Base-by-base conservation (phyloP, 2,113 vertebrate species). In the Hippocampus guttulatus region DNA sequence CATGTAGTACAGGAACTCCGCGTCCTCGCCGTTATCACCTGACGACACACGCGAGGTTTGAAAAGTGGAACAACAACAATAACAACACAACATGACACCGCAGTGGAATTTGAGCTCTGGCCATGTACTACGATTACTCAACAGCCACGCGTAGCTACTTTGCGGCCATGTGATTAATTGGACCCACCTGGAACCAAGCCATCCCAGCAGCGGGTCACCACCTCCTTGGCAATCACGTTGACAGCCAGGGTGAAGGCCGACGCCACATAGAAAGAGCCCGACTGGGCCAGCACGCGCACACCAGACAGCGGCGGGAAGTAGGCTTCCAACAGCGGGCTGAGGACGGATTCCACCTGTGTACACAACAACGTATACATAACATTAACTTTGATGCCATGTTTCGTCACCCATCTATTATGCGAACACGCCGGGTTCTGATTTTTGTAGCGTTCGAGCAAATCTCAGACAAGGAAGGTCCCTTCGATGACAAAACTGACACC, bases 211-310 rank as follows among this genome's bases (percentile, higher is more conserved):
- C 64, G 90, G 80, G 91, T 92, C 82, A 90, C 85, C 72, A 90
- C 78, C 88, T 98, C 95, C 89, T 98, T 98, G 75, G 92, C 95
- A 67, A 98, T 94, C 63, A 99, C 90, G 49, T 93, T 98, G 88
- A 98, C 96, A 77, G 93, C 96, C 77, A 99, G 91, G 61, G 92
- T 97, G 91, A 99, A 98, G 73, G 95, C 94, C 78, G 97, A 95
- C 76, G 95, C 93, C 84, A 98, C 95, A 2, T 96, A 98, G 77
- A 96, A 99, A 87, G 85, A 92, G 69, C 96, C 96, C 3, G 95
- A 94, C 87, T 98, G 95, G 80, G 97, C 96, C 85, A 98, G 92
- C 81, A 99, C 92, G 78, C 89, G 92, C 77, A 96, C 92, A 70
- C 95, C 96, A 70, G 94, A 95, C 83, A 91, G 91, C 77, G 94